Evolutionary conservation across 2,888 invertebrate genomes (phyloP).

Genomic region (Tenthredo amoena): DNA sequence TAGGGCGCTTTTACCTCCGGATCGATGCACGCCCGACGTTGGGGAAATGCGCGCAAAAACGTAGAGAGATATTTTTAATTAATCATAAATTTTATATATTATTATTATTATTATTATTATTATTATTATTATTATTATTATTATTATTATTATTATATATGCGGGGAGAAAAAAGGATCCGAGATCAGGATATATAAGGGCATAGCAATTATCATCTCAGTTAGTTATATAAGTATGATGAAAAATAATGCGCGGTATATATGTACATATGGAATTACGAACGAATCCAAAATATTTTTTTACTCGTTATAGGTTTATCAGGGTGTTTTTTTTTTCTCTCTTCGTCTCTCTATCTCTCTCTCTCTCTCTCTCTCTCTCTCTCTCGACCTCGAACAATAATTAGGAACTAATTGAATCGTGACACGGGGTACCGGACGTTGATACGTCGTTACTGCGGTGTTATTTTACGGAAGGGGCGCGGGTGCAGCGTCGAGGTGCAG

Average conservation of each 20-base stretch:
- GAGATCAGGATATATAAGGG: not conserved
- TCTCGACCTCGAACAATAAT: not conserved
- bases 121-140: not conserved
- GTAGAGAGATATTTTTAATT: constrained; percentile 65
- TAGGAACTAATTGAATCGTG: not conserved
- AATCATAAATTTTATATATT: constrained; percentile 59
- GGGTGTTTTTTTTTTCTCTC: not conserved
- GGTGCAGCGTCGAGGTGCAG: constrained; percentile 49
- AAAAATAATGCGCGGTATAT: not conserved
- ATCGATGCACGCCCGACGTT: constrained; percentile 65
- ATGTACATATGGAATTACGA: not conserved
- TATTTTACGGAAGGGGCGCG: constrained; percentile 34
- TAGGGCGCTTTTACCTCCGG: constrained; percentile 51
- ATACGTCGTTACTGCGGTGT: constrained; percentile 18
- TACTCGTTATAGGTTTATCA: not conserved
- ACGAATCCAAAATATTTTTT: not conserved
- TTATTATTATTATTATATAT: not conserved
- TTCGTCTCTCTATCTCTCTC: not conserved
- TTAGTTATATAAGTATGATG: not conserved
- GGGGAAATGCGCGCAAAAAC: constrained; percentile 53
- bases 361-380: not conserved
- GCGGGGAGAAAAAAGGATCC: not conserved
- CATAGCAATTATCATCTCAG: not conserved
- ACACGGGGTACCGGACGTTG: constrained; percentile 32
- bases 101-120: not conserved